Base-by-base conservation (phyloP, 2,113 vertebrate genomes). In the Elephas maximus region DNA sequence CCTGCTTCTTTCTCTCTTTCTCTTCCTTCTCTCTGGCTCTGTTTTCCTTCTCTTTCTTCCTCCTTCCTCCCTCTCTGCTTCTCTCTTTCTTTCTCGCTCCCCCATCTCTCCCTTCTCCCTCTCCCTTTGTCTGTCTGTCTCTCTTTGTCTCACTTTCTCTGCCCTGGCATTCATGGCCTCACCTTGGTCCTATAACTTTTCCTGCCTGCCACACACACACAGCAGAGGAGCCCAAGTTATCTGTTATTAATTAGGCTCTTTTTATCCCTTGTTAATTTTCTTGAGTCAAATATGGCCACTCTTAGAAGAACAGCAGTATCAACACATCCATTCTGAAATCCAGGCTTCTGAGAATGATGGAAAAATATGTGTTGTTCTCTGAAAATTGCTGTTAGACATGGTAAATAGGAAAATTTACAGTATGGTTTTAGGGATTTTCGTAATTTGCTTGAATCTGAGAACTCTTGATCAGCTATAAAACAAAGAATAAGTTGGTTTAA, bases 381-480 rank as follows among this genome's bases (percentile, higher is more conserved):
- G 6, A 4, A 71, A 88, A 80, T 94, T 82, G 5, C 10, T 84
- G 12, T 41, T 71, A 76, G 41, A 94, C 3, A 63, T 41, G 45
- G 78, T 45, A 69, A 85, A 65, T 11, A 51, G 21, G 17, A 85
- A 93, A 76, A 82, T 76, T n/a, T 84, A 81, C 3, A 82, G 1
- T 33, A 45, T 93, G 23, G 4, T 17, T 86, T 85, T 82, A 65
- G 21, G 18, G 18, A 87, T 73, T 67, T 67, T 84, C 12, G 77
- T 74, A 86, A 62, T 65, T 85, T 91, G 76, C 7, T 93, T 96
- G 37, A 92, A 74, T 79, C 92, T 95, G 28, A 95, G 24, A 69
- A 74, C 8, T 60, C 26, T 65, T 82, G 41, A 8, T 76, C 1
- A 28, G 0, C 26, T 57, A 6, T 67, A 6, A 18, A 51, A 74